These are phyloP conservation scores for Suillia variegata DNA, from an alignment of 2,888 invertebrate species.

Conservation along the genomic window DNA sequence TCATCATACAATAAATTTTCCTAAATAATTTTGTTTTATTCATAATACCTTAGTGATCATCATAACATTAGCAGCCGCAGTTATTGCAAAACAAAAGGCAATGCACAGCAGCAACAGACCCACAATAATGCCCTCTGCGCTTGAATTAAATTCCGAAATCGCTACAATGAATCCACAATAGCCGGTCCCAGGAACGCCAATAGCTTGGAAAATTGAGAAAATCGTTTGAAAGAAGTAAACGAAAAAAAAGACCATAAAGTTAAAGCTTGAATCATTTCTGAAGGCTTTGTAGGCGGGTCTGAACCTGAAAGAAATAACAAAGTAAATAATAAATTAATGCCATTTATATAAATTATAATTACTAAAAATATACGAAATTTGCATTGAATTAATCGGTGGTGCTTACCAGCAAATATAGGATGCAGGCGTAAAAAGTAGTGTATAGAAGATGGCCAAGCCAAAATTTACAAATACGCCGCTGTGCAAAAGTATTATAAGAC, in stretches of 20 bases:
- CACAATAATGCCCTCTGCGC: slow-evolving; percentile 68
- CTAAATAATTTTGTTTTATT: too few relatives aligned
- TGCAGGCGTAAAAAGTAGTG: slow-evolving; percentile 90
- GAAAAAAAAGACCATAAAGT: slow-evolving; percentile 99
- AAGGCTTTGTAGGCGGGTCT: slow-evolving; percentile 99
- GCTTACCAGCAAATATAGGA: slow-evolving; percentile 93
- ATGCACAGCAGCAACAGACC: slow-evolving; percentile 81
- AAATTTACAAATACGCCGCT: slow-evolving; percentile 72
- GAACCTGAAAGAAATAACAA: slow-evolving; percentile 67
- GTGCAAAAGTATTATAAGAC: slow-evolving; percentile 75
- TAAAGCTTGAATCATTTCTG: slow-evolving; percentile 98
- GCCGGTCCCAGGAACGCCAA: slow-evolving; percentile 84
- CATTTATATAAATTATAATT: slow-evolving; percentile 14
- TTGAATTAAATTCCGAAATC: slow-evolving; percentile 67
- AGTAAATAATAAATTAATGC: too few relatives aligned
- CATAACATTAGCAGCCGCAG: slow-evolving; percentile 78
- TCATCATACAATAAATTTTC: too few relatives aligned
- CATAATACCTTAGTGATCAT: slow-evolving; percentile 84
- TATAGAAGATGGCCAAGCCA: slow-evolving; percentile 87
- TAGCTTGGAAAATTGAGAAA: slow-evolving; percentile 83
- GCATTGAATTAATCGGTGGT: not conserved
- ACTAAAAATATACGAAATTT: not conserved
- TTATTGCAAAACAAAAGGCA: slow-evolving; percentile 77
- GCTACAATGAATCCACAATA: slow-evolving; percentile 86
- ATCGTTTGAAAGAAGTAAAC: slow-evolving; percentile 96